Percentiles rank a stretch among this genome's conserved stretches.
phyloP scores from a whole-genome alignment of 2,888 invertebrate species.

The Nomada goodeniana region DNA sequence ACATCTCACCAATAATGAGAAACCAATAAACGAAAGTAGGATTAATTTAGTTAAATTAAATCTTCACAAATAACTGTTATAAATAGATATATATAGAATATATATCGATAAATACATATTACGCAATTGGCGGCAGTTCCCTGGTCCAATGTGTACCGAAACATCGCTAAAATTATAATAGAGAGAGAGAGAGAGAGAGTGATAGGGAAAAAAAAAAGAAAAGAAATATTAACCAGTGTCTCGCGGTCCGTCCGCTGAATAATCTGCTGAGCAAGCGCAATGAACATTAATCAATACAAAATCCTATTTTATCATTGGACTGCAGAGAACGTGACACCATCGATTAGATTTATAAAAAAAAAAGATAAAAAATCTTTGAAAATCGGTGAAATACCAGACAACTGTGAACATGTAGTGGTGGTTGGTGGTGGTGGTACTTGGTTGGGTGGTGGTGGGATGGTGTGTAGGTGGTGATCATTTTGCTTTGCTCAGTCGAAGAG shows the following conservation, averaged over 20 bases:
- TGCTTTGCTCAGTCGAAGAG: constrained; percentile 83
- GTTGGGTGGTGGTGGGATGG: constrained; percentile 83
- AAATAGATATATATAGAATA: constrained; percentile 59
- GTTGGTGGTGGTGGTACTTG: constrained; percentile 81
- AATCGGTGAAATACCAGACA: constrained; percentile 84
- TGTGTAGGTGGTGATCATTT: constrained; percentile 84
- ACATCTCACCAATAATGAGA: constrained; percentile 79
- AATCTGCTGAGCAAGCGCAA: constrained; percentile 17
- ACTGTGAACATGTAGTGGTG: constrained; percentile 84
- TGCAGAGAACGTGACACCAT: constrained; percentile 50
- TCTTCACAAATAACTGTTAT: constrained; percentile 72
- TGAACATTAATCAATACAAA: background rate
- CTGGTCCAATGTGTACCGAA: constrained; percentile 48
- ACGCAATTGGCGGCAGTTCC: constrained; percentile 57
- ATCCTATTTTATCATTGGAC: constrained; percentile 46
- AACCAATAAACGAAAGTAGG: constrained; percentile 75
- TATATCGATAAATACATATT: constrained; percentile 58
- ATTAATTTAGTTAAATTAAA: constrained; percentile 75
- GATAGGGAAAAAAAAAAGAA: background rate
- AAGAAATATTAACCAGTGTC: constrained; percentile 19
- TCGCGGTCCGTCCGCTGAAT: background rate
- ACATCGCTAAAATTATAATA: constrained; percentile 26
- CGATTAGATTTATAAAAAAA: constrained; percentile 53
- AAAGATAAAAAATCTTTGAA: constrained; percentile 79
- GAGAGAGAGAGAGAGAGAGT: background rate